Conservation (phyloP, 2,888 invertebrate species). For the Andrena bicolor region DNA sequence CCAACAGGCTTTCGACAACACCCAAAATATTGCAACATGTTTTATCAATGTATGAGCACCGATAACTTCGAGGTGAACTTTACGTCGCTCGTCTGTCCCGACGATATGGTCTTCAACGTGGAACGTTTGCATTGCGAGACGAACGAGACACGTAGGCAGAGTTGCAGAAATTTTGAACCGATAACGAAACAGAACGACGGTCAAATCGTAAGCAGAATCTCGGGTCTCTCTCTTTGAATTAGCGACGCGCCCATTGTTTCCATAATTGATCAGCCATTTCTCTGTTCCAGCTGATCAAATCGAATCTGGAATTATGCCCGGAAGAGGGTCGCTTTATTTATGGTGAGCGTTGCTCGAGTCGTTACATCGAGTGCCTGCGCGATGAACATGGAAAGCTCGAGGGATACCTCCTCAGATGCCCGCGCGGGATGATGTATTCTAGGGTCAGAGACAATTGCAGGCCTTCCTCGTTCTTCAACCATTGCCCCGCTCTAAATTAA, state of each 20-base stretch:
- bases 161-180: neutral
- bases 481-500: conserved; percentile 83
- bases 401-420: conserved; percentile 90
- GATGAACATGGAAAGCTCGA: conserved; percentile 85
- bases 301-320: conserved; percentile 87
- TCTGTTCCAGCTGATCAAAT: conserved; percentile 87
- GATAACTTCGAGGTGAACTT: conserved; percentile 89
- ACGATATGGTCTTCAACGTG: conserved; percentile 90
- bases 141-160: neutral
- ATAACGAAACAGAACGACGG: neutral
- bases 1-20: conserved; percentile 91
- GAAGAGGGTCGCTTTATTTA: conserved; percentile 89
- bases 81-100: conserved; percentile 90
- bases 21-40: conserved; percentile 89
- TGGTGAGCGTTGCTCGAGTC: conserved; percentile 88
- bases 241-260: neutral
- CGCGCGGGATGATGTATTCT: conserved; percentile 90
- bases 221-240: neutral
- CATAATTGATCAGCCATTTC: too few species aligned
- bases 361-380: conserved; percentile 89
- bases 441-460: conserved; percentile 90
- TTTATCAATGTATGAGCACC: conserved; percentile 91
- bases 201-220: neutral
- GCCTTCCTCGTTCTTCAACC: conserved; percentile 86
- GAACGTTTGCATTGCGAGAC: conserved; percentile 88